Conservation (phyloP, 2,888 invertebrate genomes). For the Eilema caniola region DNA sequence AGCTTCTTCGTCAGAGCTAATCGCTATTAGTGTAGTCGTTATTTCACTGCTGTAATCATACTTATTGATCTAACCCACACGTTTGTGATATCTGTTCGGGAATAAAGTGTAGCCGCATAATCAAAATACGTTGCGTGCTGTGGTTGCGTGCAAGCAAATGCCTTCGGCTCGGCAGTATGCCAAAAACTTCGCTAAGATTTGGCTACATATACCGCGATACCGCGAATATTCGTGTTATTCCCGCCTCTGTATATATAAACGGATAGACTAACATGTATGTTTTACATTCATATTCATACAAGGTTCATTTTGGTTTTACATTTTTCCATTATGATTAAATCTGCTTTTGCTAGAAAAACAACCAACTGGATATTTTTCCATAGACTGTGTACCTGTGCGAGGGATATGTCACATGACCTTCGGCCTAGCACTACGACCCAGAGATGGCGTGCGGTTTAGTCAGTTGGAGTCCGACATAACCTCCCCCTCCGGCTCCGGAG, state of each 20-base stretch:
- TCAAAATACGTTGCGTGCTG: not conserved
- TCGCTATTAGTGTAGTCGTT: too few species aligned
- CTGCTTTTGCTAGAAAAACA: too few species aligned
- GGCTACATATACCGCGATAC: not conserved
- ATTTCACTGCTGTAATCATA: not conserved
- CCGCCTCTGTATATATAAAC: not conserved
- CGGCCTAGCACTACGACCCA: too few species aligned
- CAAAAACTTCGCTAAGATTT: conserved; percentile 2
- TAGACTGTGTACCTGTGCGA: too few species aligned
- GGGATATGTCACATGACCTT: too few species aligned
- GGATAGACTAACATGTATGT: not conserved
- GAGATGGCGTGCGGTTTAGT: too few species aligned
- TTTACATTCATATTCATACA: not conserved
- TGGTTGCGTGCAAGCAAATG: conserved; percentile 1
- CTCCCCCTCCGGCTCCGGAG: too few species aligned
- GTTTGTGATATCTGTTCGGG: not conserved
- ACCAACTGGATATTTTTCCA: too few species aligned
- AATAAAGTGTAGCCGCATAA: not conserved
- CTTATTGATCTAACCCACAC: not conserved
- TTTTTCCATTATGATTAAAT: too few species aligned
- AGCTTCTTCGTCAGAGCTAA: too few species aligned
- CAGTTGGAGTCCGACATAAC: too few species aligned
- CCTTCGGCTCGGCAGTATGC: not conserved
- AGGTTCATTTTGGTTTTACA: too few species aligned
- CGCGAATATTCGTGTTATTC: not conserved